Evolutionary conservation across 2,797 vertebrate genomes (phyloP).

Genomic region (Mallotus villosus): DNA sequence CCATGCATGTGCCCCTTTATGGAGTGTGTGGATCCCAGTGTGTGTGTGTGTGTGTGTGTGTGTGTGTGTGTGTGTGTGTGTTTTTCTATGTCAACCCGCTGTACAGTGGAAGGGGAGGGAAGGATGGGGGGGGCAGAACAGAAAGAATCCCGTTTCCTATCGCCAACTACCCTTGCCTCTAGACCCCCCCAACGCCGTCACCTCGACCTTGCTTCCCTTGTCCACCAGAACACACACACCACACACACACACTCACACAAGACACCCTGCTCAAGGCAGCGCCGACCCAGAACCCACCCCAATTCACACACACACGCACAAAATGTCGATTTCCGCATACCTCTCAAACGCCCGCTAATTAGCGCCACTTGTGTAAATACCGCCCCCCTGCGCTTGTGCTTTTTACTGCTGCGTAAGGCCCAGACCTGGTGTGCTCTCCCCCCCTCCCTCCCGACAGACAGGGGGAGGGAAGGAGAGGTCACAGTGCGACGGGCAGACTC

Average conservation of each 20-base stretch:
- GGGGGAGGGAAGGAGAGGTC: not conserved
- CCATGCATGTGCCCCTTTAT: no score
- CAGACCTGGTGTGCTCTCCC: slow-evolving; percentile 26
- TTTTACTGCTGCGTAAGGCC: slow-evolving; percentile 43
- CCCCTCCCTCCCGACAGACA: not conserved
- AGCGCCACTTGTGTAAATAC: slow-evolving; percentile 63
- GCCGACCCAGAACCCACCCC: not conserved
- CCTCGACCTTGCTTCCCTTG: not conserved
- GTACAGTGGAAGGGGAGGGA: no score
- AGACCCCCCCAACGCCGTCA: no score
- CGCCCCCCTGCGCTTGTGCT: slow-evolving; percentile 40
- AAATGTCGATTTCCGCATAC: slow-evolving; percentile 31
- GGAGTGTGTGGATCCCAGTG: no score
- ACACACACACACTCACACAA: not conserved
- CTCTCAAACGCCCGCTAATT: slow-evolving; percentile 56
- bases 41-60: no score
- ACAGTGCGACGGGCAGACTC: no score
- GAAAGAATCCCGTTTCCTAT: not conserved
- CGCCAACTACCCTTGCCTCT: not conserved
- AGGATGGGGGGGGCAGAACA: not conserved
- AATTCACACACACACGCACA: slow-evolving; percentile 2
- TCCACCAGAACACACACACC: not conserved
- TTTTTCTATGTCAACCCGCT: no score
- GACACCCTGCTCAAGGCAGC: not conserved
- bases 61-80: no score